Evolutionary conservation across 2,113 vertebrate genomes (phyloP).

Genomic region (Aspidoscelis tigris): DNA sequence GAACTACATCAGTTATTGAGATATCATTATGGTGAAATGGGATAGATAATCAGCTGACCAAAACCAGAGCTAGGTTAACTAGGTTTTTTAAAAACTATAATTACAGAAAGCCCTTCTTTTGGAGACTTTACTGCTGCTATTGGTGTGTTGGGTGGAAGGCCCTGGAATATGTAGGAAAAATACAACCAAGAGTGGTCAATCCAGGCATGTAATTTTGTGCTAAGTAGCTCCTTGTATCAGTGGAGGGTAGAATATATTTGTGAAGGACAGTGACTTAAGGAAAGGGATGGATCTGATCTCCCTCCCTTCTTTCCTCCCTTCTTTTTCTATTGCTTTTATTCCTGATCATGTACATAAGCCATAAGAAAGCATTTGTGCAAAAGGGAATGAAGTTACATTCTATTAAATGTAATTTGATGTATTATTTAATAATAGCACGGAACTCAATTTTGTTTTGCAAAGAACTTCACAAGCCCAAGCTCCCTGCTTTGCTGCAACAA

Average conservation of each 20-base stretch:
- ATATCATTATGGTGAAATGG: not conserved
- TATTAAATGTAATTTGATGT: not conserved
- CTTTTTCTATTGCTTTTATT: not conserved
- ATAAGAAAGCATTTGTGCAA: not conserved
- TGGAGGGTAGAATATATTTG: not conserved
- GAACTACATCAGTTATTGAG: not conserved
- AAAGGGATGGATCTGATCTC: not conserved
- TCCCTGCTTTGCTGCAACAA: not conserved
- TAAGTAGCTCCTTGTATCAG: not conserved
- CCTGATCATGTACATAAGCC: not conserved
- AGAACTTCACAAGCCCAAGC: not conserved
- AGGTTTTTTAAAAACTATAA: not conserved
- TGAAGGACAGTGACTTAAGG: not conserved
- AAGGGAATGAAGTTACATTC: not conserved
- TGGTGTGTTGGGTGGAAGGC: not conserved
- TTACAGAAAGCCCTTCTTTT: not conserved
- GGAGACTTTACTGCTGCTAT: not conserved
- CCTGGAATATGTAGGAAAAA: not conserved
- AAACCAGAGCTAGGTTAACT: not conserved
- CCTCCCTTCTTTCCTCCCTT: not conserved
- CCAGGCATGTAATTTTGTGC: not conserved
- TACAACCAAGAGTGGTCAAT: not conserved
- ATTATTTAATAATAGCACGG: not conserved
- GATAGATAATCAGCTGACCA: no score
- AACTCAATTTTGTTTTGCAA: not conserved